A percentile compares a stretch with the other conserved stretches of the same genome.
Conservation (phyloP, 2,113 vertebrate genomes). For the Felis chaus region DNA sequence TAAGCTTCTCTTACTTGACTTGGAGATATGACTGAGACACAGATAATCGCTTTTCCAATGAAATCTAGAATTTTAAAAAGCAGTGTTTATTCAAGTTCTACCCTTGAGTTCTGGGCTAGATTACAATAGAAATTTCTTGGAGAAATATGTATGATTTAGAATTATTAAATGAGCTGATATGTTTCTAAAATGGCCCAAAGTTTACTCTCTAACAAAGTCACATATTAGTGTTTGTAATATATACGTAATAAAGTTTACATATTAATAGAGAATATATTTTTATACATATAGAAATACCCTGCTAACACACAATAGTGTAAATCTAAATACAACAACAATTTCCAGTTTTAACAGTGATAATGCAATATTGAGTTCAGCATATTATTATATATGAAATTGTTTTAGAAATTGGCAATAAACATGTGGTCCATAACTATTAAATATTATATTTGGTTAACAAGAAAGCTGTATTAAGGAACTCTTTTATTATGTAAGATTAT, state of each 20-base stretch:
- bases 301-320: neutral
- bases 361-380: neutral
- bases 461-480: neutral
- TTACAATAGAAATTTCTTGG: neutral
- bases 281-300: neutral
- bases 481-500: neutral
- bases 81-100: slow-evolving; percentile 8
- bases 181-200: neutral
- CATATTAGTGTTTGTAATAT: neutral
- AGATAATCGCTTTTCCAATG: neutral
- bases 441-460: slow-evolving; percentile 1
- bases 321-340: neutral
- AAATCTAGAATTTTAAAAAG: slow-evolving; percentile 42
- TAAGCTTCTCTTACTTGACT: slow-evolving; percentile 52
- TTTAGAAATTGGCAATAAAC: neutral
- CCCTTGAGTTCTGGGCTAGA: neutral
- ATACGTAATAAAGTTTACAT: neutral
- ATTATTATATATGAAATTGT: neutral
- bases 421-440: neutral
- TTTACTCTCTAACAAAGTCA: neutral
- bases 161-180: neutral
- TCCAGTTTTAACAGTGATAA: neutral
- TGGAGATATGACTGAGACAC: neutral
- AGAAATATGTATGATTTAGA: neutral
- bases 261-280: neutral